Conservation (phyloP, 2,113 vertebrate genomes). For the Oreochromis niloticus region DNA sequence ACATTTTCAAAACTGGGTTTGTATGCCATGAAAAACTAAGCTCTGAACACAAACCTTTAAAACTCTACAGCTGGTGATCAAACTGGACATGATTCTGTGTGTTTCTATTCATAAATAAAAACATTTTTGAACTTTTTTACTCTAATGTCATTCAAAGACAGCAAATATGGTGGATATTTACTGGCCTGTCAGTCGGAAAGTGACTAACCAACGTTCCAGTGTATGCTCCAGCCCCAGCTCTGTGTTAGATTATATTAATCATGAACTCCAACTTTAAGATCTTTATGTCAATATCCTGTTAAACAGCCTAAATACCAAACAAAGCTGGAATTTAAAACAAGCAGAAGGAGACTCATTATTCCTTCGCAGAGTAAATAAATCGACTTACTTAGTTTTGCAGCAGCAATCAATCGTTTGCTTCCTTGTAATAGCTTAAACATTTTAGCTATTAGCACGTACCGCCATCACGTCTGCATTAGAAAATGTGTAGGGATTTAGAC, state of each 20-base stretch:
- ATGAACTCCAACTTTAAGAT: neutral
- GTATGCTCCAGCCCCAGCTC: neutral
- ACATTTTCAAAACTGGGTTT: neutral
- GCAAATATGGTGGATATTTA: neutral
- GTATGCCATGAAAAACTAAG: neutral
- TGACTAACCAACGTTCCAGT: neutral
- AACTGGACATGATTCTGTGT: neutral
- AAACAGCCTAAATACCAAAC: neutral
- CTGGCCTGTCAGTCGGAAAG: neutral
- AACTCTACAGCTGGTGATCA: neutral
- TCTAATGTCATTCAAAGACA: neutral
- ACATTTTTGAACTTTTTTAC: neutral
- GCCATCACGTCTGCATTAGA: neutral
- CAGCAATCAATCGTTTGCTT: neutral
- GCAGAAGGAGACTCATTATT: neutral
- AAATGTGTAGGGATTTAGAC: neutral
- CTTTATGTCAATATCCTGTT: neutral
- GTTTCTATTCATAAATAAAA: neutral
- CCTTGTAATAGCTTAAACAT: neutral
- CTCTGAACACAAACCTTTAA: neutral
- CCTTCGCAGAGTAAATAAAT: neutral
- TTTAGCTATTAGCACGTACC: neutral
- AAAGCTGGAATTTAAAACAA: slow-evolving; percentile 3
- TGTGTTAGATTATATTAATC: neutral
- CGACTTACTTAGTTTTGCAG: neutral